Base-by-base conservation (phyloP, 2,888 invertebrate genomes). In the Xylocampa areola region DNA sequence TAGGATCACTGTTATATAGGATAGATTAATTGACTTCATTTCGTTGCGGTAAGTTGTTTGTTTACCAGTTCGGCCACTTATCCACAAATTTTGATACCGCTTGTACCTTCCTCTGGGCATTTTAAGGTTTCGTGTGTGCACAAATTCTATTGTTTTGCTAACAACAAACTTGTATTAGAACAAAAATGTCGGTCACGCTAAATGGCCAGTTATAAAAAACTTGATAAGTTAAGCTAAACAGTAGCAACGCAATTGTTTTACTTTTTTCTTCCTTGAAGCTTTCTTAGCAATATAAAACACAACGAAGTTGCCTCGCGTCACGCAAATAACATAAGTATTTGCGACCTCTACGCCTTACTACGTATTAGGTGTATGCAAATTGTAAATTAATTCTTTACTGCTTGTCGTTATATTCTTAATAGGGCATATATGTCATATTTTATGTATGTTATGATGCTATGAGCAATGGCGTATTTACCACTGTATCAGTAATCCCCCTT, bases 361-460 rank as follows among this genome's bases (percentile, higher is more conserved):
- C 74, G 72, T 77, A 70, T 66, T 76, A 77, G 71, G 44, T 76
- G 67, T 79, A 81, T 80, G 79, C 54, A 76, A 81, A 82, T 81
- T 60, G 63, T 55, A 39, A 71, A 75, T 79, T 63, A 75, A 76
- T 76, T 66, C 61, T 66, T 40, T 37, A 52, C 33, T 64, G 57
- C 35, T 61, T 71, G 61, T 62, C 49, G 63, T 59, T 67, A 44
- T 32, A 55, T 60, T 61, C 55, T 47, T 60, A 35, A 41, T 54
- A 53, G 35, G 65, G 27, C 33, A 58, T 74, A 62, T 33, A 39
- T 50, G 37, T 21, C 16, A 17, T 48, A 30, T 44, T 43, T 51
- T 43, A 52, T 51, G 4, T 25, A 0, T 13, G 4, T 30, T 32
- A 21, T 21, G 10, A 10, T 8, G 4, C 30, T 43, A 40, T 70